Conservation (phyloP, 1,140 invertebrate genomes). For the Zeugodacus cucurbitae region DNA sequence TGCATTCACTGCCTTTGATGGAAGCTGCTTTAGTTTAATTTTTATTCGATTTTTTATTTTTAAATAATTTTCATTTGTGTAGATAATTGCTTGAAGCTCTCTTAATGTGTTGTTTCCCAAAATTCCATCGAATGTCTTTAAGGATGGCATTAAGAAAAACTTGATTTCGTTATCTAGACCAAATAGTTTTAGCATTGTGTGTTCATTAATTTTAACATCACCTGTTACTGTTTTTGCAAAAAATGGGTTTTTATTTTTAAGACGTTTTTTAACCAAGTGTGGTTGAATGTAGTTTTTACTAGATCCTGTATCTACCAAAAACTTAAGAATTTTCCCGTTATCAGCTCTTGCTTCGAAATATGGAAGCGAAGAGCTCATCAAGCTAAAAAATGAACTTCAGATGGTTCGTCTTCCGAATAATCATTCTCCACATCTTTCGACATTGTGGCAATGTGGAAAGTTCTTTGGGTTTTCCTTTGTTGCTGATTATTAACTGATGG, state of each 20-base stretch:
- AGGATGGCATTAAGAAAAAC: constrained; percentile 45
- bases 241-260: constrained; percentile 41
- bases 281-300: constrained; percentile 49
- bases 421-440: not conserved
- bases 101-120: constrained; percentile 46
- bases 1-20: constrained; percentile 42
- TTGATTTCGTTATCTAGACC: constrained; percentile 23
- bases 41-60: constrained; percentile 29
- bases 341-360: constrained; percentile 47
- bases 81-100: constrained; percentile 44
- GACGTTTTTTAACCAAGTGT: constrained; percentile 8
- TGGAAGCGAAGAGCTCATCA: constrained; percentile 49
- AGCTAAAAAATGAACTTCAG: constrained; percentile 46
- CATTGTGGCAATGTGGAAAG: not conserved
- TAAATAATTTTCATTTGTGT: constrained; percentile 42
- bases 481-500: not conserved
- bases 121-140: constrained; percentile 46
- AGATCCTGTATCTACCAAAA: too few relatives aligned
- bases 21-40: too few relatives aligned
- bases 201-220: constrained; percentile 41
- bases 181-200: constrained; percentile 43
- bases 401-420: not conserved
- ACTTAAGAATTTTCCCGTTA: constrained; percentile 43
- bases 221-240: constrained; percentile 46
- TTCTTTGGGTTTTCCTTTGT: not conserved